Evolutionary conservation across 2,113 vertebrate genomes (phyloP), one percentile per base, ranked within the genome.

Genomic region (Spermophilus dauricus): DNA sequence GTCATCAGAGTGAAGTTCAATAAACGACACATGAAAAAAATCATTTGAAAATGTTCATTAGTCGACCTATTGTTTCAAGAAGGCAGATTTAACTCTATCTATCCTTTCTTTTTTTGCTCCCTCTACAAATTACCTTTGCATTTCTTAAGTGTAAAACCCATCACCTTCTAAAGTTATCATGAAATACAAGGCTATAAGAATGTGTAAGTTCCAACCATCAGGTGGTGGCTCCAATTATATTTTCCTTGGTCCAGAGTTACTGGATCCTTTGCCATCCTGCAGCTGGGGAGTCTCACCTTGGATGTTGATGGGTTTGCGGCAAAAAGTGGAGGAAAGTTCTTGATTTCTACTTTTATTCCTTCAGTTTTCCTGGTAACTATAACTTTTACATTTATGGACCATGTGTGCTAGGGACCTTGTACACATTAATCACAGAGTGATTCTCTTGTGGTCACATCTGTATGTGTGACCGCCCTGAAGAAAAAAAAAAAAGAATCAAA

Each of bases 401-500:
- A 1, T 51, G 81, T 61, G 69, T 28, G 18, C 45, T 3, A 42
- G 92, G 65, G 39, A 42, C 85, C 75, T 67, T 39, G 53, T 11
- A 1, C 37, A 22, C 20, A 28, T 69, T 53, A 32, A 81, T 95
- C 81, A 45, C n/a, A 77, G 65, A 22, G 28, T 17, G 26, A 32
- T 22, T 34, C 84, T 76, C 37, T 37, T 0, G 63, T 45, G 37
- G 63, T 73, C 48, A 37, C 48, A 4, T 81, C 34, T 69, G 78
- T 32, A 26, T 0, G 4, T 48, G 34, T 67, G 53, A 26, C 45
- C 73, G 37, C 39, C 18, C 0, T 81, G 14, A 92, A 88, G 88
- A 56, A 34, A 92, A 92, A 88, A 90, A 56, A 30, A 92, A 20
- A 67, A 32, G 70, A 89, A 42, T 96, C 92, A 63, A 65, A 90